Percentiles rank a stretch among this genome's conserved stretches.
phyloP scores from a whole-genome alignment of 1,140 invertebrate genomes.

The Drosophila melanogaster region DNA sequence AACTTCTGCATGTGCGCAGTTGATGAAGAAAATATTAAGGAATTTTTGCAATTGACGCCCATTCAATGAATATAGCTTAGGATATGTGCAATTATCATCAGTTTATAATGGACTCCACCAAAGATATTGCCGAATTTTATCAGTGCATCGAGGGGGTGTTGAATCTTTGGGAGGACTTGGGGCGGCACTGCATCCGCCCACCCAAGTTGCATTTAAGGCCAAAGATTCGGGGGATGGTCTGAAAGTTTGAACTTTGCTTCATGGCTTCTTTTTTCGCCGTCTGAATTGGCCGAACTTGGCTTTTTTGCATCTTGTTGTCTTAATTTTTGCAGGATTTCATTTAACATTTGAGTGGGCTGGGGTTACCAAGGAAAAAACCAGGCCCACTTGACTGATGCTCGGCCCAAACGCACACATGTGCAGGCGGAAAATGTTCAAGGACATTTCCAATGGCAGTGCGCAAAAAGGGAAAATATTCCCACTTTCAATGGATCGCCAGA shows the following conservation, averaged over 20 bases:
- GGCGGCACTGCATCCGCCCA: constrained; percentile 13
- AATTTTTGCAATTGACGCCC: too few relatives aligned
- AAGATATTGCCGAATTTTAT: background rate
- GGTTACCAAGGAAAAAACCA: constrained; percentile 40
- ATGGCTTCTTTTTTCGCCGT: background rate
- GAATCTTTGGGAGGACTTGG: background rate
- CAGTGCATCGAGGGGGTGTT: background rate
- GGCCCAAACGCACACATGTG: constrained; percentile 18
- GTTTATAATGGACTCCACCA: background rate
- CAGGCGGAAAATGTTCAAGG: constrained; percentile 55
- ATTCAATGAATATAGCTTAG: background rate
- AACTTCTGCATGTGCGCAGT: too few relatives aligned
- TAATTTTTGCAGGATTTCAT: constrained; percentile 12
- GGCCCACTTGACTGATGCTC: constrained; percentile 55
- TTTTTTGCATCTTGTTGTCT: constrained; percentile 13
- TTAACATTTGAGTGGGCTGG: constrained; percentile 16
- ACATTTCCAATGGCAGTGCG: constrained; percentile 64
- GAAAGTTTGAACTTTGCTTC: constrained; percentile 25
- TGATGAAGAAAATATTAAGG: too few relatives aligned
- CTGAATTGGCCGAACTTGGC: constrained; percentile 5
- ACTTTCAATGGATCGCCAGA: constrained; percentile 27
- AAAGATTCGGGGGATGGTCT: background rate
- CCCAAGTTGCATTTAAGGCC: background rate
- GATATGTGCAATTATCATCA: background rate
- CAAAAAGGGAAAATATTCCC: constrained; percentile 39